phyloP scores from a whole-genome alignment of 1,140 invertebrate genomes.

The Charaxes varanes region DNA sequence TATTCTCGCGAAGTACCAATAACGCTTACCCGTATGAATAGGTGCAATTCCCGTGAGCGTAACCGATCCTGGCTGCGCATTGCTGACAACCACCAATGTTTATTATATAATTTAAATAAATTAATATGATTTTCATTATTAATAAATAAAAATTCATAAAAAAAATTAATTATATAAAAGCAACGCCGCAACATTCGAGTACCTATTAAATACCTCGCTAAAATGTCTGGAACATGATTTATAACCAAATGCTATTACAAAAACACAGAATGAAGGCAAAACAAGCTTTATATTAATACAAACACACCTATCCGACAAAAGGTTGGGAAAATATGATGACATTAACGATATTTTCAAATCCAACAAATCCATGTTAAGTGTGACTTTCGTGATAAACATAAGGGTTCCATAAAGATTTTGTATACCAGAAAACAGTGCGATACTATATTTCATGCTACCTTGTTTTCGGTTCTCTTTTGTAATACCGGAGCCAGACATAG shows the following conservation, averaged over 20 bases:
- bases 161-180: constrained; percentile 3
- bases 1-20: too few species aligned
- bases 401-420: too few species aligned
- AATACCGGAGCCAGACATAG: too few species aligned
- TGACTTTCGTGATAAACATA: too few species aligned
- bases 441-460: too few species aligned
- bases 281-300: constrained; percentile 7
- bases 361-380: too few species aligned
- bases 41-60: constrained; percentile 46
- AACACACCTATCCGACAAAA: constrained; percentile 14
- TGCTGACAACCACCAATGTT: constrained; percentile 64
- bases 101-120: too few species aligned
- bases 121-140: too few species aligned
- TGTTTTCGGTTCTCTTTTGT: too few species aligned
- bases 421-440: too few species aligned
- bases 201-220: neutral
- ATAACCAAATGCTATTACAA: neutral
- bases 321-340: constrained; percentile 25
- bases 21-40: constrained; percentile 46
- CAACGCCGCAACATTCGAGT: constrained; percentile 1
- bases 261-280: constrained; percentile 1
- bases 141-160: too few species aligned
- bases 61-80: constrained; percentile 55
- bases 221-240: neutral
- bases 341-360: constrained; percentile 36